These are phyloP conservation scores for Paramacrobiotus metropolitanus DNA, from an alignment of 1,140 invertebrate genomes.

Conservation along the genomic window DNA sequence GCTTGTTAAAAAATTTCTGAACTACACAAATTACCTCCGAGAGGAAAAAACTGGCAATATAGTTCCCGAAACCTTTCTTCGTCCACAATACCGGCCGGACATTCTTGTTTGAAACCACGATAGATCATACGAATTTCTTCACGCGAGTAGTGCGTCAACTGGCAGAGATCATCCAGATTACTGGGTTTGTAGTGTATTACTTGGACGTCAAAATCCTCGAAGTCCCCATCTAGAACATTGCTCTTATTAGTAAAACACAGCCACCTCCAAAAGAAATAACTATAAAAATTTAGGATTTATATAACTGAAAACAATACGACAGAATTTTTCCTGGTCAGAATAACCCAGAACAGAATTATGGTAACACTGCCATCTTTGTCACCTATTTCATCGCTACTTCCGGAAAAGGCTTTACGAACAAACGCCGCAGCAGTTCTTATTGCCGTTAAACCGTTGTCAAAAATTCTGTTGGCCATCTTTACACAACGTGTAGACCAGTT, in stretches of 20 bases:
- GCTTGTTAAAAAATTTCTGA: too few relatives aligned
- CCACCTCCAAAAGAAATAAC: too few relatives aligned
- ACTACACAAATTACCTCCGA: too few relatives aligned
- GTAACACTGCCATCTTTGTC: too few relatives aligned
- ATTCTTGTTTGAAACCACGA: slow-evolving; percentile 70
- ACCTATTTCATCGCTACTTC: neutral
- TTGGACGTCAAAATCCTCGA: slow-evolving; percentile 23
- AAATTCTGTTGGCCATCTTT: too few relatives aligned
- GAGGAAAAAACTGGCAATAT: slow-evolving; percentile 66
- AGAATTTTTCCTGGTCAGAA: neutral
- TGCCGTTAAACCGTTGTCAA: too few relatives aligned
- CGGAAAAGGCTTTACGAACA: neutral
- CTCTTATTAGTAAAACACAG: too few relatives aligned
- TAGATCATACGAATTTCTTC: slow-evolving; percentile 83
- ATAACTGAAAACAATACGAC: neutral
- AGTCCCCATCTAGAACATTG: slow-evolving; percentile 21
- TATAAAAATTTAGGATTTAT: neutral
- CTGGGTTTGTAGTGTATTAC: slow-evolving; percentile 46
- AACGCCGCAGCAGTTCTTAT: too few relatives aligned
- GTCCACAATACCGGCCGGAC: slow-evolving; percentile 56
- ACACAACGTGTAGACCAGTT: too few relatives aligned
- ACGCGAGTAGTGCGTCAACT: slow-evolving; percentile 54
- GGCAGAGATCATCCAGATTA: slow-evolving; percentile 50
- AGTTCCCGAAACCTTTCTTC: slow-evolving; percentile 68
- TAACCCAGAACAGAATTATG: neutral